Evolutionary conservation across 2,888 invertebrate species (phyloP).

Genomic region (Eilema griseolum): DNA sequence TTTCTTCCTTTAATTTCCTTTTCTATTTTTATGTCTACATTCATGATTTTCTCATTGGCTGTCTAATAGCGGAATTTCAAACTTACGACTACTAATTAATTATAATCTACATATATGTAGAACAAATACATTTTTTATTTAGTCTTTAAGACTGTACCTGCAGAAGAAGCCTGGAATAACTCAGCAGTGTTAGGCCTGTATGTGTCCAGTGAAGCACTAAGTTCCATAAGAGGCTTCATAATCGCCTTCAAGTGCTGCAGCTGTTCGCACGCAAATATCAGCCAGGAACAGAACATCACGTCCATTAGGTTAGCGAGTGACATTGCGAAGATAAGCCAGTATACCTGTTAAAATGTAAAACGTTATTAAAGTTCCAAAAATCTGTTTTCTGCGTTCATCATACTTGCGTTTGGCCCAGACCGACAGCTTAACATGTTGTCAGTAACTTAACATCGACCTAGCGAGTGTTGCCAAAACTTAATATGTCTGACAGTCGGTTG

Average conservation of each 20-base stretch:
- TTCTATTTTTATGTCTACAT: too few species aligned
- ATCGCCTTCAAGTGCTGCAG: constrained; percentile 94
- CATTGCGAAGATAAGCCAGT: constrained; percentile 90
- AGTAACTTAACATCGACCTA: too few species aligned
- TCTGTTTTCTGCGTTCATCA: not conserved
- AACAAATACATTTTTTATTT: too few species aligned
- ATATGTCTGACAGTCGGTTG: too few species aligned
- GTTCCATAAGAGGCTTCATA: constrained; percentile 95
- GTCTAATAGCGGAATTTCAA: too few species aligned
- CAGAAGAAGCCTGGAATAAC: constrained; percentile 88
- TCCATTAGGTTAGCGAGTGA: constrained; percentile 89
- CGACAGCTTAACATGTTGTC: too few species aligned
- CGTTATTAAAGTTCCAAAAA: not conserved
- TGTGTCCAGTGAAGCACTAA: constrained; percentile 93
- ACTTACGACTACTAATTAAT: too few species aligned
- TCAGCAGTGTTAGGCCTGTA: constrained; percentile 91
- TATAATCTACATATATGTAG: too few species aligned
- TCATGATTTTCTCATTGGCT: too few species aligned
- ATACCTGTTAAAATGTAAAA: constrained; percentile 74
- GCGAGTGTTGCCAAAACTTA: too few species aligned
- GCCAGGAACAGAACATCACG: constrained; percentile 94
- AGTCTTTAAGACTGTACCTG: constrained; percentile 58
- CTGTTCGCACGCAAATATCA: constrained; percentile 95
- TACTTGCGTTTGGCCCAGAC: too few species aligned
- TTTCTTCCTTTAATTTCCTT: too few species aligned